Percentiles rank a stretch among this genome's conserved stretches.
These are phyloP conservation scores for Tachysurus fulvidraco DNA, from an alignment of 2,113 vertebrate genomes.

Conservation along the genomic window DNA sequence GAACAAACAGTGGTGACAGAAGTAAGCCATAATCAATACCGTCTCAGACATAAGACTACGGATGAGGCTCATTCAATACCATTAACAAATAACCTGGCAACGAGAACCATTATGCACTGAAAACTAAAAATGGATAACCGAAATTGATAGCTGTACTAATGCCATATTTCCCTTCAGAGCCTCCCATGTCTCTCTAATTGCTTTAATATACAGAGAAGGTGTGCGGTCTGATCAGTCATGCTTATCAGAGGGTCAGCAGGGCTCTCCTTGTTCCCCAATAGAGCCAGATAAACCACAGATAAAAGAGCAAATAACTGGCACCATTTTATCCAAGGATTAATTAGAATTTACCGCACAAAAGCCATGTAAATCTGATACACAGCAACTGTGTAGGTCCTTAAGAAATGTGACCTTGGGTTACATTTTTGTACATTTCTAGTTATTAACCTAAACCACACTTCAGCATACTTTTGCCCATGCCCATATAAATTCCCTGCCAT, in stretches of 20 bases:
- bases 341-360: conserved; percentile 21
- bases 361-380: not conserved
- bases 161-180: conserved; percentile 15
- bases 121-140: conserved; percentile 34
- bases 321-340: conserved; percentile 17
- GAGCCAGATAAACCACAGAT: not conserved
- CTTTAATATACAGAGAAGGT: conserved; percentile 46
- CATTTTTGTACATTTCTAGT: not conserved
- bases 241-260: conserved; percentile 2
- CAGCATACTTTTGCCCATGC: not conserved
- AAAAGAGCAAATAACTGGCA: not conserved
- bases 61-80: conserved; percentile 48
- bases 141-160: conserved; percentile 28
- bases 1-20: conserved; percentile 42
- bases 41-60: conserved; percentile 34
- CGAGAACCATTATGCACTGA: conserved; percentile 41
- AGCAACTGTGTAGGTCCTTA: not conserved
- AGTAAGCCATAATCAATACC: conserved; percentile 54
- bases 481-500: not conserved
- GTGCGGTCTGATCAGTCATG: conserved; percentile 39
- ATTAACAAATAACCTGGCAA: conserved; percentile 43
- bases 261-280: not conserved
- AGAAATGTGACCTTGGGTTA: conserved; percentile 8
- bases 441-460: not conserved
- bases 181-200: conserved; percentile 31